These are phyloP conservation scores for Dicroscelio sp. DNA, from an alignment of 2,888 invertebrate species.

Conservation along the genomic window DNA sequence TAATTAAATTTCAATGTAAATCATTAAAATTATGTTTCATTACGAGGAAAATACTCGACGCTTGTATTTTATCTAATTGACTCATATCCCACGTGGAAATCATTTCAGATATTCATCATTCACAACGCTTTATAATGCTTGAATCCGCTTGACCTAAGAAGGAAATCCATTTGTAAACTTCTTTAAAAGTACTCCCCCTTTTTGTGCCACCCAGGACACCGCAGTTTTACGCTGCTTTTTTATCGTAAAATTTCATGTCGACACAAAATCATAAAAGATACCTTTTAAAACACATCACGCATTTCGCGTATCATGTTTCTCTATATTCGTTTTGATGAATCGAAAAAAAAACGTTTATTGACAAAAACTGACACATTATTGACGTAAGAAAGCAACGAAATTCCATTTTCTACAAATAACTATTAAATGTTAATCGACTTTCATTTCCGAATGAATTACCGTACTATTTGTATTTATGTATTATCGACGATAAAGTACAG, in stretches of 20 bases:
- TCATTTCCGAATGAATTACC: slow-evolving; percentile 1
- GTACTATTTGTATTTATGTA: slow-evolving; percentile 15
- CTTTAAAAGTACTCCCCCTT: slow-evolving; percentile 46
- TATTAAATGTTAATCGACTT: no score
- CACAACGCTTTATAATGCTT: slow-evolving; percentile 71
- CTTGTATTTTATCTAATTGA: slow-evolving; percentile 45
- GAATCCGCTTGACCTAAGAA: slow-evolving; percentile 71
- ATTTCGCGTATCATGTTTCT: neutral
- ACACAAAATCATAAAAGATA: neutral
- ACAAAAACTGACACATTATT: no score
- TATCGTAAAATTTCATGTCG: slow-evolving; percentile 3
- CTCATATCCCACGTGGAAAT: slow-evolving; percentile 67
- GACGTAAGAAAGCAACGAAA: no score
- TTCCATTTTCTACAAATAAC: no score
- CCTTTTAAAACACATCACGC: neutral
- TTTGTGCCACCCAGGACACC: slow-evolving; percentile 16
- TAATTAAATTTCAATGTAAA: slow-evolving; percentile 51
- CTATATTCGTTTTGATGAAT: no score
- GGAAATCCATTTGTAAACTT: slow-evolving; percentile 63
- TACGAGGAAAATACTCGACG: neutral
- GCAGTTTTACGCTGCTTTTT: slow-evolving; percentile 18
- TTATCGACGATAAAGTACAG: slow-evolving; percentile 44
- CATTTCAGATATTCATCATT: slow-evolving; percentile 61
- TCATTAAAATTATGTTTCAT: slow-evolving; percentile 34
- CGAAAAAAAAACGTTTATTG: no score